phyloP scores from a whole-genome alignment of 2,113 vertebrate species.

The Chrysochloris asiatica region DNA sequence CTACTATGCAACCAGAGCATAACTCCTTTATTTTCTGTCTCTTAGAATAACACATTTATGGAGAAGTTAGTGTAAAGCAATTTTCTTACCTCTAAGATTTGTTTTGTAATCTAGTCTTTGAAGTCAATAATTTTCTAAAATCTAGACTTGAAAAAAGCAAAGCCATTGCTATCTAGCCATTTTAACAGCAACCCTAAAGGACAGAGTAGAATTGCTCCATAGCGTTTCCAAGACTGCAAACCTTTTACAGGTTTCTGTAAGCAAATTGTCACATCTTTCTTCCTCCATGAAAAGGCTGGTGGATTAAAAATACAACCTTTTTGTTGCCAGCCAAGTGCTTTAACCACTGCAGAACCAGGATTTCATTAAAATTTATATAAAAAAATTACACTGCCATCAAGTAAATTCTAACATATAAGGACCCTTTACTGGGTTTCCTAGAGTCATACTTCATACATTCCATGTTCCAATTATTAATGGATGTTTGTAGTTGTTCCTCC shows the following conservation, averaged over 20 bases:
- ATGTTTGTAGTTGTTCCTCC: too few relatives aligned
- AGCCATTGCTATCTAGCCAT: not conserved
- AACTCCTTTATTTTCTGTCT: not conserved
- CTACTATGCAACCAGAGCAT: too few relatives aligned
- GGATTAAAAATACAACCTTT: too few relatives aligned
- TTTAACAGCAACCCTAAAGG: not conserved
- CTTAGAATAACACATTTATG: conserved; percentile 6
- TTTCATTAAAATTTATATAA: too few relatives aligned
- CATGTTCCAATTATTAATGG: too few relatives aligned
- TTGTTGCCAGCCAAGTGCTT: too few relatives aligned
- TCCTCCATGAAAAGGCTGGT: too few relatives aligned
- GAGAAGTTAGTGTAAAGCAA: not conserved
- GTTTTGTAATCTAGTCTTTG: not conserved
- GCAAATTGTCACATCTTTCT: not conserved
- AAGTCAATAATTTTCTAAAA: conserved; percentile 6
- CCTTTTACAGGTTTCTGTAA: not conserved
- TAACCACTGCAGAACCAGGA: too few relatives aligned
- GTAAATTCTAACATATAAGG: too few relatives aligned
- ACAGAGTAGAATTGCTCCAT: not conserved
- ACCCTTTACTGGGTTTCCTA: too few relatives aligned
- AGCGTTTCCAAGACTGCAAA: not conserved
- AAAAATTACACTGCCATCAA: too few relatives aligned
- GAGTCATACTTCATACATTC: too few relatives aligned
- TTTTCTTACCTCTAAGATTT: not conserved
- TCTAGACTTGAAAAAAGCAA: not conserved